Base-by-base conservation (phyloP, 2,113 vertebrate genomes). In the Pogonocichla stellata region DNA sequence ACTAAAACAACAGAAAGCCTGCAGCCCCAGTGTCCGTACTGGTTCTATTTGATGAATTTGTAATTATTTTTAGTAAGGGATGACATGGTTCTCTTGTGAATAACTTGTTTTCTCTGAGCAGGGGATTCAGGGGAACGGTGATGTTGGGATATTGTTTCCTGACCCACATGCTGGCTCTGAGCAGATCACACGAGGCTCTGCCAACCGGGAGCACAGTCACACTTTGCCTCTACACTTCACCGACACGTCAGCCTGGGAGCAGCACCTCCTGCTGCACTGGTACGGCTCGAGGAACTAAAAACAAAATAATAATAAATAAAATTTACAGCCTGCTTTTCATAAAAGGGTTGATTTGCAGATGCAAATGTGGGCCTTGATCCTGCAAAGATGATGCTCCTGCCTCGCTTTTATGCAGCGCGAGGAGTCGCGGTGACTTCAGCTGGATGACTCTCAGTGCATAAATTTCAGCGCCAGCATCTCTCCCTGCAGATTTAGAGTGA, bases 291-390 rank as follows among this genome's bases (percentile, higher is more conserved):
- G n/a, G 34, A 88, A 25, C 50, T 64, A 3, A 20, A 26, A 24
- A 28, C 45, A 61, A 38, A 47, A 34, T 8, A 31, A 26, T 8
- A 31, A 54, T 8, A 50, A 16, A 48, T 1, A 54, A n/a, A 53
- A 73, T 36, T 50, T 87, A 56, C 70, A 54, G 58, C 40, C 85
- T 65, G 66, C 12, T 75, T 93, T 80, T 89, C 80, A 10, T 47
- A 15, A 89, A 85, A 89, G 66, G n/a, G 31, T 57, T 72, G 78
- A 58, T 94, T 88, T 93, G 90, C 93, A 91, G 88, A 75, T n/a
- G 84, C 67, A 88, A 88, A 78, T 26, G n/a, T 1, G 40, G 71
- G 82, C 74, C 74, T 53, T 34, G 64, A 33, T 84, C 82, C 77
- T n/a, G 77, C 80, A 29, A 36, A 42, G 80, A 33, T 0, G 53